phyloP scores from a whole-genome alignment of 2,113 vertebrate species.

The Phocoena sinus region DNA sequence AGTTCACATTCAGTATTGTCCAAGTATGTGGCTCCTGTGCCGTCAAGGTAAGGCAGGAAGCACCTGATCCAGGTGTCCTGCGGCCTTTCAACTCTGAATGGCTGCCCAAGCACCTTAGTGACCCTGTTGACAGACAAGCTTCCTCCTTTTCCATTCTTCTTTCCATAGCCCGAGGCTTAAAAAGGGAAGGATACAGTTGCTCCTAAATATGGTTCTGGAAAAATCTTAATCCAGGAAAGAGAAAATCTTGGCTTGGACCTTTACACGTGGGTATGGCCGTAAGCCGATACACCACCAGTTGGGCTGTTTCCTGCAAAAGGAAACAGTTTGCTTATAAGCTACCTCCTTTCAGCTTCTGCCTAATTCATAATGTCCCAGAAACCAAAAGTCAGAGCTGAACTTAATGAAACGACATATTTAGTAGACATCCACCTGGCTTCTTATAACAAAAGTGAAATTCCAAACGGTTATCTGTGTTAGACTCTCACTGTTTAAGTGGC shows the following conservation, averaged over 20 bases:
- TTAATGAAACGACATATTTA: constrained; percentile 29
- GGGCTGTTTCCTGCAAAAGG: constrained; percentile 81
- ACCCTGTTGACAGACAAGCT: constrained; percentile 66
- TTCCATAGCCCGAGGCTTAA: constrained; percentile 51
- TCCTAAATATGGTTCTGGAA: constrained; percentile 52
- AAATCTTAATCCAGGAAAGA: constrained; percentile 62
- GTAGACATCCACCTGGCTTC: neutral
- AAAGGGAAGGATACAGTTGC: constrained; percentile 59
- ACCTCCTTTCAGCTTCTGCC: constrained; percentile 76
- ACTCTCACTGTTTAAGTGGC: neutral
- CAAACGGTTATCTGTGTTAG: neutral
- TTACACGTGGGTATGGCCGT: constrained; percentile 74
- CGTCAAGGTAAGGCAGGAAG: constrained; percentile 65
- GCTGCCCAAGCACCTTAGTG: constrained; percentile 69
- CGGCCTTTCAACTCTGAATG: constrained; percentile 75
- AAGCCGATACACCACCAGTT: constrained; percentile 76
- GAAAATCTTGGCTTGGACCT: constrained; percentile 68
- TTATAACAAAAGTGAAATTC: neutral
- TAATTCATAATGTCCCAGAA: constrained; percentile 52
- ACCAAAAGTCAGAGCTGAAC: constrained; percentile 53
- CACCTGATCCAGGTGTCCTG: constrained; percentile 75
- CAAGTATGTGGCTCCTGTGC: neutral
- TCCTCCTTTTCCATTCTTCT: constrained; percentile 67
- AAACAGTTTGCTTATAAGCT: constrained; percentile 79
- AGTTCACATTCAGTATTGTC: neutral